These are phyloP conservation scores for Neoitamus cyanurus DNA, from an alignment of 2,888 invertebrate genomes.

Conservation along the genomic window DNA sequence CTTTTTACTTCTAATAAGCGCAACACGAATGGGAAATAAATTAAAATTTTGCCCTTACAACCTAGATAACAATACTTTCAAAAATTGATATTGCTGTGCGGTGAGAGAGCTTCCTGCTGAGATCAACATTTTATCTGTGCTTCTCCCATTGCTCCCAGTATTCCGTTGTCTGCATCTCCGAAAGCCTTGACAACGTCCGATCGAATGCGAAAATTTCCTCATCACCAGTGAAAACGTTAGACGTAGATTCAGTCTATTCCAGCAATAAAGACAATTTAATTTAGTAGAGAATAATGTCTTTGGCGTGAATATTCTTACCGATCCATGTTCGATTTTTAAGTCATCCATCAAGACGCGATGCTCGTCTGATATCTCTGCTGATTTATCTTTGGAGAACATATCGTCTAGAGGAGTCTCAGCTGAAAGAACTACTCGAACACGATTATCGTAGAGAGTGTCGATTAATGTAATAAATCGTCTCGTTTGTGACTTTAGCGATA, in stretches of 20 bases:
- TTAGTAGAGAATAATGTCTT: background rate
- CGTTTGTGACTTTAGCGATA: slow-evolving; percentile 84
- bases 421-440: slow-evolving; percentile 86
- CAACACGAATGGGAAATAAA: background rate
- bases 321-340: slow-evolving; percentile 82
- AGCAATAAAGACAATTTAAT: slow-evolving; percentile 54
- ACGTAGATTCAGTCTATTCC: slow-evolving; percentile 76
- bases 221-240: slow-evolving; percentile 95
- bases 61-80: slow-evolving; percentile 2
- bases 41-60: background rate
- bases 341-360: slow-evolving; percentile 95
- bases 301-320: slow-evolving; percentile 68
- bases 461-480: slow-evolving; percentile 96
- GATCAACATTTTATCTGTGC: slow-evolving; percentile 58
- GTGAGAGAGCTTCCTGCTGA: background rate
- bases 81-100: slow-evolving; percentile 3
- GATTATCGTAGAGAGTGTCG: slow-evolving; percentile 95
- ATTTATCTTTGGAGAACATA: slow-evolving; percentile 74
- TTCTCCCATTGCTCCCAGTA: slow-evolving; percentile 91
- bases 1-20: background rate
- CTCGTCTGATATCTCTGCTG: slow-evolving; percentile 72
- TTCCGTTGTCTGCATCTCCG: slow-evolving; percentile 95
- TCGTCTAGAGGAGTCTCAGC: slow-evolving; percentile 81
- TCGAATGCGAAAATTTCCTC: slow-evolving; percentile 98
- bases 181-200: slow-evolving; percentile 89